These are phyloP conservation scores for Balearica regulorum DNA, from an alignment of 2,797 vertebrate species.

Conservation along the genomic window DNA sequence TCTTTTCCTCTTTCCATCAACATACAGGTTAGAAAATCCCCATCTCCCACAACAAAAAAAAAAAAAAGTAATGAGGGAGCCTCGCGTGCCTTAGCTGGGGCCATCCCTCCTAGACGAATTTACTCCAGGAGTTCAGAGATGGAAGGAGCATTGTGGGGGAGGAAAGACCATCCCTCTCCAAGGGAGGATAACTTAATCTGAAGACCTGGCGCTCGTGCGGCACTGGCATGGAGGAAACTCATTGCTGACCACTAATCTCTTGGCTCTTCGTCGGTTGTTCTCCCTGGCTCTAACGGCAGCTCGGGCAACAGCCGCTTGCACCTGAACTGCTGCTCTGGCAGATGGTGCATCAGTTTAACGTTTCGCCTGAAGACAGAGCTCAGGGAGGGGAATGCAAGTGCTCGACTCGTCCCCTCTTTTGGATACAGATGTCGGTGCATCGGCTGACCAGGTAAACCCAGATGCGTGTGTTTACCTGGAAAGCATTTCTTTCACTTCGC, in stretches of 20 bases:
- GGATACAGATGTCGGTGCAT: accelerated
- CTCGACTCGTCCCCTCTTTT: accelerated
- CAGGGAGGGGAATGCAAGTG: background rate
- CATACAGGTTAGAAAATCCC: accelerated
- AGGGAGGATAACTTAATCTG: accelerated
- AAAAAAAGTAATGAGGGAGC: background rate
- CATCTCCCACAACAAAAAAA: background rate
- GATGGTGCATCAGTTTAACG: background rate
- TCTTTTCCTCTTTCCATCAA: background rate
- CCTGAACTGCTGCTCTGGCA: background rate
- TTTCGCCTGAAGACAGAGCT: accelerated
- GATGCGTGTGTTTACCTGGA: accelerated
- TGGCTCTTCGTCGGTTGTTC: background rate
- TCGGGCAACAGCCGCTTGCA: background rate
- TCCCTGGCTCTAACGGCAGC: background rate
- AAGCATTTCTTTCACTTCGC: accelerated
- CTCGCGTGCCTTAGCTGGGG: accelerated
- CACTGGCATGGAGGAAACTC: accelerated
- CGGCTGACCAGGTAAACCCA: background rate
- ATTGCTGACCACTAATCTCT: background rate
- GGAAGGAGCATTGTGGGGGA: background rate
- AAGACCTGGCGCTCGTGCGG: background rate
- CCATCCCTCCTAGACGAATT: background rate
- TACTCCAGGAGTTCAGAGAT: background rate
- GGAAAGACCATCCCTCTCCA: background rate